phyloP scores from a whole-genome alignment of 2,888 invertebrate genomes.

The Caenorhabditis sp. region DNA sequence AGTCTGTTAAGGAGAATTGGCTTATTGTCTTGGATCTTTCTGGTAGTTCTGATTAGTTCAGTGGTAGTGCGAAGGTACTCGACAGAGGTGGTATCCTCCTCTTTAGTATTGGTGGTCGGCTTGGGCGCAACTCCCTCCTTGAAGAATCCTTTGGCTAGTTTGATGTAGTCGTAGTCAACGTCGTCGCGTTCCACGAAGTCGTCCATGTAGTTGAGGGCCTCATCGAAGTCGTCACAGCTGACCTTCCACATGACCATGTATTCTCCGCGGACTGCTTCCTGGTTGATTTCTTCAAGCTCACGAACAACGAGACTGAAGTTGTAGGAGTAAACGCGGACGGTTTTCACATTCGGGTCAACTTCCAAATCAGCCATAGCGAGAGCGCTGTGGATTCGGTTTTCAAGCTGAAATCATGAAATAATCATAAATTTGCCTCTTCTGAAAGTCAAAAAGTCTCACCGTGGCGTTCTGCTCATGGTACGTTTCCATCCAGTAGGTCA shows the following conservation, averaged over 20 bases:
- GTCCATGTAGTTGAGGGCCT: constrained; percentile 52
- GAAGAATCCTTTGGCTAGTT: constrained; percentile 58
- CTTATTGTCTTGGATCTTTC: constrained; percentile 47
- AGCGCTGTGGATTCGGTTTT: constrained; percentile 53
- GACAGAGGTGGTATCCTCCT: constrained; percentile 13
- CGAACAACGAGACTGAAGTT: constrained; percentile 62
- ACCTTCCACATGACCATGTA: constrained; percentile 63
- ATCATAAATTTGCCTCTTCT: no score
- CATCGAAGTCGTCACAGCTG: constrained; percentile 56
- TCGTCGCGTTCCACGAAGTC: constrained; percentile 54
- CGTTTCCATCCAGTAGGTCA: constrained; percentile 72
- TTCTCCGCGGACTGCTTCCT: constrained; percentile 49
- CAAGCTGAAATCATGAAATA: constrained; percentile 60
- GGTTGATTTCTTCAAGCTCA: constrained; percentile 47
- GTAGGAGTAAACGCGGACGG: constrained; percentile 57
- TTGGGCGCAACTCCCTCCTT: constrained; percentile 36
- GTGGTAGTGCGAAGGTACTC: constrained; percentile 51
- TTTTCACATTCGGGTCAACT: constrained; percentile 25
- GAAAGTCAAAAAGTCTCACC: no score
- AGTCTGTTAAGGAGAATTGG: constrained; percentile 61
- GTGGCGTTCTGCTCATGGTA: constrained; percentile 55
- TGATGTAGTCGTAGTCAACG: constrained; percentile 57
- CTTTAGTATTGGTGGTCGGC: constrained; percentile 16
- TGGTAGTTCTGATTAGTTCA: constrained; percentile 54
- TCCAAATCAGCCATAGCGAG: constrained; percentile 49